Evolutionary conservation across 30 jellyfish, hydroid and myxozoan genomes (phyloP), one percentile per base, ranked within the genome.

Genomic region (Sanderia malayensis): DNA sequence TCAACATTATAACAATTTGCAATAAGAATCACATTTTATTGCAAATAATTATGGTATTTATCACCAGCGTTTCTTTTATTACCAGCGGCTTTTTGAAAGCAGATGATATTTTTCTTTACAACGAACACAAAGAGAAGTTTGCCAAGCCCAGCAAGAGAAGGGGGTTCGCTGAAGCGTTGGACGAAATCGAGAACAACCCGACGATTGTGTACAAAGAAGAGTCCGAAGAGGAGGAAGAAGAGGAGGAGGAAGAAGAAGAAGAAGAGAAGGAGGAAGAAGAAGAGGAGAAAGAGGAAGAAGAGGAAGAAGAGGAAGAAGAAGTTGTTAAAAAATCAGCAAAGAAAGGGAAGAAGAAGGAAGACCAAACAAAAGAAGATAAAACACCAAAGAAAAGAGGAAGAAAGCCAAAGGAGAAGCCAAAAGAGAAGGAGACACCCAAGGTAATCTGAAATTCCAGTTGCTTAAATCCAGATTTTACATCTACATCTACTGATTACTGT

Each of bases 91-190:
- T 67, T 59, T 73, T 87, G 17, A 87, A 78, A 13, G 96, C 96
- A 2, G 96, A 87, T 58, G 80, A 94, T 32, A 52, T 87, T 19
- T 87, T 58, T 70, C 85, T 92, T 13, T 87, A 57, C 73, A 89
- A 80, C 33, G 85, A 87, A 46, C 59, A 73, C 84, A 87, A 87
- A 47, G 82, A 74, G 26, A 87, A 87, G 53, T 87, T 65, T 37
- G 63, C 59, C 31, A 80, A 80, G 28, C 89, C 92, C 33, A 81
- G 70, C 52, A 87, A 87, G 26, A n/a, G 91, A 68, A 55, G 96
- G 24, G 96, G 96, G 1, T 87, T 87, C 46, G 73, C 80, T 13
- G 96, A 87, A 59, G 96, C 96, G 13, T 83, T 87, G 15, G 92
- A 80, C 32, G 96, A 87, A 59, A 74, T 87, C 44, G 70, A 61